Percentiles rank a stretch among this genome's conserved stretches.
Evolutionary conservation across 2,888 invertebrate genomes (phyloP).

Genomic region (Drosophila hamatofila): DNA sequence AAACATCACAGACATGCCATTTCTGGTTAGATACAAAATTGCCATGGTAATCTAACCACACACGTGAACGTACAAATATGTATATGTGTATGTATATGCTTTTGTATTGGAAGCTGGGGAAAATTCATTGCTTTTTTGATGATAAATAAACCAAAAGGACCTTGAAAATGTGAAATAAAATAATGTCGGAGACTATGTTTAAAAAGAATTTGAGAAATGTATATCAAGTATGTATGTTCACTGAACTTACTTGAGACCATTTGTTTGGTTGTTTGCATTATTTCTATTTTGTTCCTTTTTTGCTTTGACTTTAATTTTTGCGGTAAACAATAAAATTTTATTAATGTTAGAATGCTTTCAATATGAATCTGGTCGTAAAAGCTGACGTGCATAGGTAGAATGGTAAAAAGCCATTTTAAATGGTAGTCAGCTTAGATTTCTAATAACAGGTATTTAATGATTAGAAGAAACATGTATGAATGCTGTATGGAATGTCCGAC

Average conservation of each 20-base stretch:
- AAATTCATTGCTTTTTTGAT: constrained; percentile 38
- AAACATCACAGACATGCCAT: constrained; percentile 1
- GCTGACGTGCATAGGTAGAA: not conserved
- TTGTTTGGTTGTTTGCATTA: constrained; percentile 24
- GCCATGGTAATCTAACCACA: constrained; percentile 5
- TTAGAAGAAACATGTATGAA: not conserved
- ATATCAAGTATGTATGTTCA: constrained; percentile 35
- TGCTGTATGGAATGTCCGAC: too few species aligned
- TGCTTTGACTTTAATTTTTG: constrained; percentile 28
- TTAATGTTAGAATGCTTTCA: constrained; percentile 16
- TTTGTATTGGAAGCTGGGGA: constrained; percentile 15
- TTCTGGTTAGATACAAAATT: constrained; percentile 4
- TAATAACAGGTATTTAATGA: not conserved
- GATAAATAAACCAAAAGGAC: constrained; percentile 55
- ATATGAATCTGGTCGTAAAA: not conserved
- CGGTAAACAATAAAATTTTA: constrained; percentile 31
- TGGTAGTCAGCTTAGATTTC: not conserved
- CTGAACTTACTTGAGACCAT: constrained; percentile 35
- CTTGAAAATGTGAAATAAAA: constrained; percentile 52
- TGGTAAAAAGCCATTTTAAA: not conserved
- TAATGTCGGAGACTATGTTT: constrained; percentile 38
- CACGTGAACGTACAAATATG: not conserved
- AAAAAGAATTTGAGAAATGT: constrained; percentile 54
- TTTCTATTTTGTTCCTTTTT: constrained; percentile 22
- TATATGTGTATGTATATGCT: constrained; percentile 6